Percentiles rank a stretch among this genome's conserved stretches.
phyloP scores from a whole-genome alignment of 1,140 invertebrate species.

The Lepidurus packardi region DNA sequence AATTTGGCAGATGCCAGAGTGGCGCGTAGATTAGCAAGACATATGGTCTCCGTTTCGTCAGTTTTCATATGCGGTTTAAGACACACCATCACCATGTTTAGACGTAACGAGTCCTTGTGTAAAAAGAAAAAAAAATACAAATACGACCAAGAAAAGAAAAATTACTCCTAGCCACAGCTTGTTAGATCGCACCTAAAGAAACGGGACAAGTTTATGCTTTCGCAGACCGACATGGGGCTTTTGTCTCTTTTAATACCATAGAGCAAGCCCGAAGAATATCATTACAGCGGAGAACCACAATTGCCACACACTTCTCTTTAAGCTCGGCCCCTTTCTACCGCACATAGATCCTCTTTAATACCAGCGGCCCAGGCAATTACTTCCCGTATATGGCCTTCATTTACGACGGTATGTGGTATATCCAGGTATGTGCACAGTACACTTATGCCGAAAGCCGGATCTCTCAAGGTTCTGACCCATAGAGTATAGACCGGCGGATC shows the following conservation, averaged over 20 bases:
- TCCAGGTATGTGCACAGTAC: too few relatives aligned
- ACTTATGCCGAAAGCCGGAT: too few relatives aligned
- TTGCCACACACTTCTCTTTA: neutral
- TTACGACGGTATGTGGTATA: neutral
- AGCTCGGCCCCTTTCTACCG: neutral
- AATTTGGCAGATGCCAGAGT: neutral
- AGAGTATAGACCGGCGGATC: too few relatives aligned
- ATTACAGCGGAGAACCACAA: neutral
- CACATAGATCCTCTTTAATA: neutral
- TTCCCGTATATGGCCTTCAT: neutral
- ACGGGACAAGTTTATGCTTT: neutral
- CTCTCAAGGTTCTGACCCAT: too few relatives aligned
- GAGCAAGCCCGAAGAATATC: neutral
- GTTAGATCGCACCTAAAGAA: constrained; percentile 1
- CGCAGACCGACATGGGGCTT: neutral
- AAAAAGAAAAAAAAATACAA: too few relatives aligned
- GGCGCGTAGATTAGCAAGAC: neutral
- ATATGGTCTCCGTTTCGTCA: constrained; percentile 3
- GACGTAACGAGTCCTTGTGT: too few relatives aligned
- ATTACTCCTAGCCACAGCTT: neutral
- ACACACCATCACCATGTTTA: neutral
- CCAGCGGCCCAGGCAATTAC: neutral
- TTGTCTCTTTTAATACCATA: neutral
- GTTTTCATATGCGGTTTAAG: neutral
- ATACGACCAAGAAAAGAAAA: neutral